A percentile compares a stretch with the other conserved stretches of the same genome.
These are phyloP conservation scores for Telmatochromis sp. DNA, from an alignment of 2,113 vertebrate genomes.

Conservation along the genomic window DNA sequence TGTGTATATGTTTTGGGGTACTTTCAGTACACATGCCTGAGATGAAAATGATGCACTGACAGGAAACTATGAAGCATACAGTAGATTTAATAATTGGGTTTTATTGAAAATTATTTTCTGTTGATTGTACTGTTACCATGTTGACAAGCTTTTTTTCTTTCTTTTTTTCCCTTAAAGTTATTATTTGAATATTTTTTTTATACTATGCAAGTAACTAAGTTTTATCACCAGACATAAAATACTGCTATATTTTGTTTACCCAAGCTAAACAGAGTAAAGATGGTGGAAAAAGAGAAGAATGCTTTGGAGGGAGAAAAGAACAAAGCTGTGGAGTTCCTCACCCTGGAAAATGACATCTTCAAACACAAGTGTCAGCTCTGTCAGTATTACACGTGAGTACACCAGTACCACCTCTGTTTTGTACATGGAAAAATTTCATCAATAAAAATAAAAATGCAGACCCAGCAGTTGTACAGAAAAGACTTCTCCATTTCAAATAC, in stretches of 20 bases:
- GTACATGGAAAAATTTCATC: neutral
- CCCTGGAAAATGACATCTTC: conserved; percentile 87
- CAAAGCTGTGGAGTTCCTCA: conserved; percentile 88
- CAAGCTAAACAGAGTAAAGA: conserved; percentile 92
- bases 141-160: neutral
- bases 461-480: neutral
- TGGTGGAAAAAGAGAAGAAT: conserved; percentile 96
- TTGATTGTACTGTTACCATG: neutral
- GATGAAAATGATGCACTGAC: neutral
- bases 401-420: neutral
- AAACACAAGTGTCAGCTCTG: conserved; percentile 84
- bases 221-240: neutral
- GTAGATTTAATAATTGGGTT: neutral
- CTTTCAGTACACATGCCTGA: neutral
- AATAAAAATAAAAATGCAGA: neutral
- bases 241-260: neutral
- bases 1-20: neutral
- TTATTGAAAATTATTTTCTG: neutral
- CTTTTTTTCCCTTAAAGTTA: neutral
- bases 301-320: conserved; percentile 91
- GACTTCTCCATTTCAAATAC: neutral
- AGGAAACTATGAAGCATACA: neutral
- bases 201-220: neutral
- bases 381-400: conserved; percentile 90
- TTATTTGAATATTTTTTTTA: neutral